These are phyloP conservation scores for Shargacucullia verbasci DNA, from an alignment of 2,888 invertebrate genomes.

Conservation along the genomic window DNA sequence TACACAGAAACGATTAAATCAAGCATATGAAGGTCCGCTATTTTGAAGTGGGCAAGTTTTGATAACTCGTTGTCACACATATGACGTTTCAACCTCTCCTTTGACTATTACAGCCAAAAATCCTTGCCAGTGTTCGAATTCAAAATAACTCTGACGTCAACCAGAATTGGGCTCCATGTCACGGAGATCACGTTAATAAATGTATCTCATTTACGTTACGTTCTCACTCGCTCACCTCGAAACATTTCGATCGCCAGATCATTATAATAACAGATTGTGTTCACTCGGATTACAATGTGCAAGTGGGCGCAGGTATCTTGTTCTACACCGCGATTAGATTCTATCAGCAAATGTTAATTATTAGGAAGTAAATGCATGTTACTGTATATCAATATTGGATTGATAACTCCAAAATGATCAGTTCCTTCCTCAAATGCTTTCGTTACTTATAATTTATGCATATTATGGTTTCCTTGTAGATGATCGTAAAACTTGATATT, in stretches of 20 bases:
- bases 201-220: conserved; percentile 36
- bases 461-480: conserved; percentile 29
- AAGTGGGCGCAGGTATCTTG: conserved; percentile 45
- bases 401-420: background rate
- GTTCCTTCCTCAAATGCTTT: conserved; percentile 19
- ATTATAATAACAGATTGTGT: conserved; percentile 47
- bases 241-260: conserved; percentile 41
- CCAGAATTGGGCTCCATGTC: conserved; percentile 27
- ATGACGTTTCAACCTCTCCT: background rate
- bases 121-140: conserved; percentile 8
- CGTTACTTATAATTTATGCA: conserved; percentile 8
- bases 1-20: background rate
- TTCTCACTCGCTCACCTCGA: conserved; percentile 54
- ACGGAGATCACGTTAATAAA: conserved; percentile 44
- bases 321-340: conserved; percentile 33
- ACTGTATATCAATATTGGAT: conserved; percentile 6
- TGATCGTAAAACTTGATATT: conserved; percentile 34
- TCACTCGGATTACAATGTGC: conserved; percentile 36
- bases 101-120: conserved; percentile 8
- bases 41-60: background rate
- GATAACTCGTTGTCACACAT: background rate
- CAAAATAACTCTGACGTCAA: conserved; percentile 22
- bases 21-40: background rate
- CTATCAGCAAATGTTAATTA: conserved; percentile 37
- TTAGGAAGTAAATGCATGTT: conserved; percentile 23